Percentiles rank a stretch among this genome's conserved stretches.
These are phyloP conservation scores for Andinoacara biseriatus DNA, from an alignment of 2,113 vertebrate genomes.

Conservation along the genomic window DNA sequence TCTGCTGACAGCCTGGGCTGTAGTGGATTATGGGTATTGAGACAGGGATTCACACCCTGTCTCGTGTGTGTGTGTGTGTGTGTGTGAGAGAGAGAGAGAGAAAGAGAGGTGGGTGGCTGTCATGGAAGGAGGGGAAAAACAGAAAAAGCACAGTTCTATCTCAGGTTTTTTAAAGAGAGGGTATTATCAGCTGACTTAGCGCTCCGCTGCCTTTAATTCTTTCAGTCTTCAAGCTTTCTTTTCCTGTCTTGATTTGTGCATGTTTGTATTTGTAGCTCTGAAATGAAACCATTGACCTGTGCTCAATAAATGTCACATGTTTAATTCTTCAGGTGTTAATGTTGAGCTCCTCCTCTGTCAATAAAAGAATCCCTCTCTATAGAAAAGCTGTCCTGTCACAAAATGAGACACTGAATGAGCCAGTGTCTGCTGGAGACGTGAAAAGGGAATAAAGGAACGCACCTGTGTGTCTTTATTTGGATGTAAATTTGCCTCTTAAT, in stretches of 20 bases:
- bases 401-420: not conserved
- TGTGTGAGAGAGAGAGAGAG: too few species aligned
- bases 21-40: conserved; percentile 63
- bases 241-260: not conserved
- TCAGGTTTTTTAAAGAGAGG: not conserved
- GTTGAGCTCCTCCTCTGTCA: too few species aligned
- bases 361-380: rapidly evolving
- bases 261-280: not conserved
- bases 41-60: conserved; percentile 32
- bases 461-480: rapidly evolving
- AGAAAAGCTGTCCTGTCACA: not conserved
- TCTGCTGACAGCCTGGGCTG: conserved; percentile 36
- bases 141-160: not conserved
- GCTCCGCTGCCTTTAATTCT: not conserved
- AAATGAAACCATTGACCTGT: not conserved
- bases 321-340: not conserved
- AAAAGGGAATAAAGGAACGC: rapidly evolving
- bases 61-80: not conserved
- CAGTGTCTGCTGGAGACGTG: not conserved
- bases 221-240: not conserved
- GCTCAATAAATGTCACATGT: not conserved
- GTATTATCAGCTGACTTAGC: not conserved
- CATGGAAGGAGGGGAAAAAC: too few species aligned
- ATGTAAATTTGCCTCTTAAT: not conserved
- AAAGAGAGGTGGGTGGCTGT: not conserved